Evolutionary conservation across 2,888 invertebrate species (phyloP).

Genomic region (Xanthia icteritia): DNA sequence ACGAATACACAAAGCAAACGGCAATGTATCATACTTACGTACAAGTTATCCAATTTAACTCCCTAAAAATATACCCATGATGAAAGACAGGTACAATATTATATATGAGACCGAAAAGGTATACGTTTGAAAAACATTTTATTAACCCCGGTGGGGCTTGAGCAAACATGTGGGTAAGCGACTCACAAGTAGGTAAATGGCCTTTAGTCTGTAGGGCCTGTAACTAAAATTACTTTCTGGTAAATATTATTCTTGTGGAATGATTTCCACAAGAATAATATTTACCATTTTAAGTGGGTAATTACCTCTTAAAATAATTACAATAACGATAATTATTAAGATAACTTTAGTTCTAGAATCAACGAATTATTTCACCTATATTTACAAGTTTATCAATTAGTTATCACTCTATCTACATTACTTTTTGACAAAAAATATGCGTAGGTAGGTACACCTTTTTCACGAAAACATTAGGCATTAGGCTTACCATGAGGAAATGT

Average conservation of each 20-base stretch:
- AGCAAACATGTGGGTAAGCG: slow-evolving; percentile 8
- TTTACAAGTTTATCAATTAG: background rate
- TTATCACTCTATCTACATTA: background rate
- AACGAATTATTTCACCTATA: background rate
- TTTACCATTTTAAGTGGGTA: no score
- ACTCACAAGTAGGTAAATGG: slow-evolving; percentile 7
- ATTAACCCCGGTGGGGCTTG: slow-evolving; percentile 14
- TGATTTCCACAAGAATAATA: no score
- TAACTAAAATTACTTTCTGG: background rate
- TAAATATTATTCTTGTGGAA: background rate
- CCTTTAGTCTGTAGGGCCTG: background rate
- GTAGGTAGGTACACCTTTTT: background rate
- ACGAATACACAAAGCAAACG: slow-evolving; percentile 14
- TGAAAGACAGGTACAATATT: slow-evolving; percentile 5
- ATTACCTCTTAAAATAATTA: no score
- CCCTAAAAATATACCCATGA: slow-evolving; percentile 10
- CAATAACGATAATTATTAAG: no score
- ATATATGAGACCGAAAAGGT: slow-evolving; percentile 19
- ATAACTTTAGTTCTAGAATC: background rate
- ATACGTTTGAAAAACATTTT: slow-evolving; percentile 32
- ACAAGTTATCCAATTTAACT: slow-evolving; percentile 32
- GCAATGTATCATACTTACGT: slow-evolving; percentile 19
- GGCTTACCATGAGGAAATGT: background rate
- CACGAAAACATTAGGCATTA: background rate
- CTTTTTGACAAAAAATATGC: background rate